Percentiles rank a stretch among this genome's conserved stretches.
These are phyloP conservation scores for Gymnothorax javanicus DNA, from an alignment of 2,797 vertebrate species.

Conservation along the genomic window DNA sequence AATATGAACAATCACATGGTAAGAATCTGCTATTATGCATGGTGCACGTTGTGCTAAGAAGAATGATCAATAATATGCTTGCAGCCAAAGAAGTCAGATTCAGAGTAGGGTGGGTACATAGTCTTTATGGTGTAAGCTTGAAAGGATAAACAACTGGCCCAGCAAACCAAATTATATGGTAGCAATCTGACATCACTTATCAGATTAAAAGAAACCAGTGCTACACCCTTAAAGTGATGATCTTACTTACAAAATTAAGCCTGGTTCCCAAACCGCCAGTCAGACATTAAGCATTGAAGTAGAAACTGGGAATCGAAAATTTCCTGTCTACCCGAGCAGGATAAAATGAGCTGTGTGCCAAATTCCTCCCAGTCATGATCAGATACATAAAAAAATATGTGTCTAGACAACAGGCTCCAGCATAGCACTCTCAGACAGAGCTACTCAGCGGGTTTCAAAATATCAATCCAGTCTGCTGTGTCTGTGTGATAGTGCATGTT, in stretches of 20 bases:
- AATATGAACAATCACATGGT: not conserved
- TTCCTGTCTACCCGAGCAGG: not conserved
- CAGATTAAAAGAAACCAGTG: not conserved
- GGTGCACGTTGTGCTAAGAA: not conserved
- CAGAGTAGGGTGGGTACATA: not conserved
- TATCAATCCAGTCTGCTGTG: not conserved
- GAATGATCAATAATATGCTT: not conserved
- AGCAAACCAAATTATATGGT: not conserved
- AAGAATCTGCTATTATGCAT: not conserved
- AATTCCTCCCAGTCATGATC: not conserved
- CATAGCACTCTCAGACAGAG: not conserved
- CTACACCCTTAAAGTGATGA: not conserved
- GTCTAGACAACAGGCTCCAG: slow-evolving; percentile 7
- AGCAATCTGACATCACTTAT: not conserved
- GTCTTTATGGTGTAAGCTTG: not conserved
- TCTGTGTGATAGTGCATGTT: not conserved
- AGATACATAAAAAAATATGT: not conserved
- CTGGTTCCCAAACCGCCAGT: not conserved
- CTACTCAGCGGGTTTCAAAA: not conserved
- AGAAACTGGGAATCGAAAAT: not conserved
- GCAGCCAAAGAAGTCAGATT: not conserved
- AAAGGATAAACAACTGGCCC: not conserved
- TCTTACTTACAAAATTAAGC: not conserved
- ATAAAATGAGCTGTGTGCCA: not conserved
- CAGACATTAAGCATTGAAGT: not conserved